These are phyloP conservation scores for Pelecanoides urinatrix DNA, from an alignment of 2,113 vertebrate genomes.

Conservation along the genomic window DNA sequence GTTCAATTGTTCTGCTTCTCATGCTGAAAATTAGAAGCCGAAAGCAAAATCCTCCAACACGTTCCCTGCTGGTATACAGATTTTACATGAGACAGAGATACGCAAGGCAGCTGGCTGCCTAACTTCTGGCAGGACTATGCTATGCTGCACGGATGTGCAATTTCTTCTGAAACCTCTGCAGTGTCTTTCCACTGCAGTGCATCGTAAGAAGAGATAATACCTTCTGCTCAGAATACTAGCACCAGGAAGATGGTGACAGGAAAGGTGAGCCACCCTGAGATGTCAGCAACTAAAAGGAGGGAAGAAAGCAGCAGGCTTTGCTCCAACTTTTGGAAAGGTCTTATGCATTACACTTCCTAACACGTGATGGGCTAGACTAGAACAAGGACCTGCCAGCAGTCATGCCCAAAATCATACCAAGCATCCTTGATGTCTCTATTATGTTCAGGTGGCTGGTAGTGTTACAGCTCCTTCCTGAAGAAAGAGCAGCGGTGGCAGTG, in stretches of 20 bases:
- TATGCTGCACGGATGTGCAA: background rate
- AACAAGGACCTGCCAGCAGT: background rate
- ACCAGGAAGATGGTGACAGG: background rate
- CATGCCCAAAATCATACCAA: background rate
- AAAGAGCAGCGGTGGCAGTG: background rate
- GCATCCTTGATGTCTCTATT: background rate
- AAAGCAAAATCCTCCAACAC: background rate
- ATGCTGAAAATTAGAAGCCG: background rate
- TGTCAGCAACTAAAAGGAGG: background rate
- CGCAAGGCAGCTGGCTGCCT: fast-evolving
- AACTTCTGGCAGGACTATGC: background rate
- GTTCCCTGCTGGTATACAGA: background rate
- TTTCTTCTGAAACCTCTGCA: background rate
- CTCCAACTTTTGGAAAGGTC: background rate
- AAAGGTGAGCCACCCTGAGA: background rate
- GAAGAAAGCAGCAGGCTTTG: background rate
- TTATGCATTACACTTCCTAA: background rate
- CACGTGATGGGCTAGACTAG: background rate
- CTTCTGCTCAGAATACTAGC: background rate
- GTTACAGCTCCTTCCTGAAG: background rate
- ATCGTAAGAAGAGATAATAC: background rate
- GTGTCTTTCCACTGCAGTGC: background rate
- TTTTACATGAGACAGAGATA: background rate
- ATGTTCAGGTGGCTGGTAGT: background rate
- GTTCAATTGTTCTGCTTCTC: background rate